Evolutionary conservation across 2,888 invertebrate species (phyloP).

Genomic region (Agrilus cyanescens): DNA sequence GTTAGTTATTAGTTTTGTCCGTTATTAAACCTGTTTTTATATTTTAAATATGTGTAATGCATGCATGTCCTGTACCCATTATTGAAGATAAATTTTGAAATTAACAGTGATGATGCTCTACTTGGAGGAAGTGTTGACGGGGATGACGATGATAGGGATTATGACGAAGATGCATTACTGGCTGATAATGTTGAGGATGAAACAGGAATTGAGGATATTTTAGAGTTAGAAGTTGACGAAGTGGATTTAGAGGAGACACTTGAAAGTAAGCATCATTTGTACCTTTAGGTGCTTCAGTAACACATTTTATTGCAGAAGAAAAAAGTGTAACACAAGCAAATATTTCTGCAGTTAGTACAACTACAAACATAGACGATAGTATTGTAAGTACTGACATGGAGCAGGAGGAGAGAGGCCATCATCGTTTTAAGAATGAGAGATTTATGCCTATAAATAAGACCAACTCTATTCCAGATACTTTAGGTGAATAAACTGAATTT

Average conservation of each 20-base stretch:
- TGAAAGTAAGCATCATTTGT: too few species aligned
- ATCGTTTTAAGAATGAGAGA: conserved; percentile 20
- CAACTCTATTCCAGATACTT: conserved; percentile 13
- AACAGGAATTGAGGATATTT: conserved; percentile 8
- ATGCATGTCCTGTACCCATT: too few species aligned
- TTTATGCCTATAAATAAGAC: conserved; percentile 9
- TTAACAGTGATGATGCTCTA: conserved; percentile 28
- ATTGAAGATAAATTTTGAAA: not conserved
- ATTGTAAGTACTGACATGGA: conserved; percentile 13
- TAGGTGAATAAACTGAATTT: conserved; percentile 9
- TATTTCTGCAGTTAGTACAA: conserved; percentile 5
- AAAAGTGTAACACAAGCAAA: conserved; percentile 3
- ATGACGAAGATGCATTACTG: conserved; percentile 33
- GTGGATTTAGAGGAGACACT: conserved; percentile 1
- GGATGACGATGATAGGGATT: conserved; percentile 34
- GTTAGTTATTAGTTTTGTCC: too few species aligned
- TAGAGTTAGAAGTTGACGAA: conserved; percentile 11
- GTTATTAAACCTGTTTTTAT: too few species aligned
- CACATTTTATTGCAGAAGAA: conserved; percentile 2
- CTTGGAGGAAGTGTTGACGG: conserved; percentile 24
- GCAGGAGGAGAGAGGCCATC: conserved; percentile 14
- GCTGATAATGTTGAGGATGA: conserved; percentile 23
- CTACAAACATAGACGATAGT: conserved; percentile 6
- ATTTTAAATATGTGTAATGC: too few species aligned
- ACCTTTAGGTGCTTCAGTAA: not conserved